Evolutionary conservation across 2,888 invertebrate genomes (phyloP), one percentile per base, ranked within the genome.

Genomic region (Marronus borbonicus): DNA sequence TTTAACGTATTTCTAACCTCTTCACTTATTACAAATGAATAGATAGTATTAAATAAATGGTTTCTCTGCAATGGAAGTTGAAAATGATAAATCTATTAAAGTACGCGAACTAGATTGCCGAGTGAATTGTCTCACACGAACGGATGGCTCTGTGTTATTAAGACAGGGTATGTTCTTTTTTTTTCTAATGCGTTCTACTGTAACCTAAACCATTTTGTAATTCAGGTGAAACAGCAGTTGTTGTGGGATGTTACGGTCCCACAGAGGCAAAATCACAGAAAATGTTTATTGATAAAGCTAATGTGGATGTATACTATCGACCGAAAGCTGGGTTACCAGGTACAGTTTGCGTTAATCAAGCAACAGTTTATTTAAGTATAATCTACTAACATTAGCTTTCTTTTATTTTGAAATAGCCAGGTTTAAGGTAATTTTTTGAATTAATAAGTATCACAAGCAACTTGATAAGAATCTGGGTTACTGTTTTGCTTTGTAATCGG

Each of bases 171-270:
- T 50, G 36, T 20, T 24, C 28, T 76, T 17, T 36, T 17, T 17
- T 72, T 24, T 24, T 50, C 50, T 77, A 44, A 44, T 44, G 44
- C 2, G 8, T 44, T 44, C 8, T 44, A 12, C 69, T 68, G 70
- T 74, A 62, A 28, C 24, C 2, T 65, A 8, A 52, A 55, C 8
- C 8, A 8, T 8, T 76, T 76, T 78, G 44, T 28, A 44, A 90
- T 91, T 64, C 85, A 96, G 97, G 96, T 12, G 92, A 94, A 80
- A 96, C 96, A 17, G 92, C 94, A 68, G 92, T 94, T 0, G 86
- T 95, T 58, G 94, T 93, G 1, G 94, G 95, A 80, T 91, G 96
- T 50, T 94, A 96, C 88, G 97, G 97, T 0, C 97, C 97, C 0
- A 89, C 94, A 12, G 97, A 97, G 87, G 93, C 94, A 1, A 95